Base-by-base conservation (phyloP, 37 sponge, comb jelly and placozoan genomes). In the Spongia lamella region DNA sequence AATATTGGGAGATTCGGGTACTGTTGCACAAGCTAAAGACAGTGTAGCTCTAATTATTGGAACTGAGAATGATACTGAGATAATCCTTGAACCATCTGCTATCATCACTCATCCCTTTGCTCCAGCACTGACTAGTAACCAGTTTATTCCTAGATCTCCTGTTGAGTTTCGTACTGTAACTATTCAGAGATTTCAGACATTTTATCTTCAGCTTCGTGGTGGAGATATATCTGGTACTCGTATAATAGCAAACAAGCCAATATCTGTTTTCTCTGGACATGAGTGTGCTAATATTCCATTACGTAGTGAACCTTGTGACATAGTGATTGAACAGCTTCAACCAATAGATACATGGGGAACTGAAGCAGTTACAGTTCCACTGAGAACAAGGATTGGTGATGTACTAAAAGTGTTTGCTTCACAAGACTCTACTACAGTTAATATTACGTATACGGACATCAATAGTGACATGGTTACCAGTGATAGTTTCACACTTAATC, bases 321-420 rank as follows among this genome's bases (percentile, higher is more conserved):
- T 68, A 33, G 6, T 88, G 1, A 64, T 58, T 39, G 83, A 88
- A 38, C 89, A 88, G 61, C 22, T 88, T 16, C 83, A 83, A 3
- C 83, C 83, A 16, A 82, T 83, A 54, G 72, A 63, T 9, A 82
- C 83, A 54, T 88, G 83, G 83, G 89, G 89, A 24, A 76, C 19
- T 19, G 14, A n/a, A 20, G 82, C 78, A 31, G 27, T 88, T 13
- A 29, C 40, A 35, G 75, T 67, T 25, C 73, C 89, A 47, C 58
- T 83, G 35, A 1, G 9, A 11, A 63, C 40, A 2, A 63, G 83
- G 63, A 78, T 31, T 2, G 29, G 47, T 47, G 78, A 73, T 16
- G n/a, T 70, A 4, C 68, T 53, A 68, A 39, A 58, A 7, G 29
- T 88, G 22, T n/a, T 88, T 56, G 75, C 83, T 38, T 25, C 73